Base-by-base conservation (phyloP, 2,113 vertebrate genomes). In the Microtus montanus region DNA sequence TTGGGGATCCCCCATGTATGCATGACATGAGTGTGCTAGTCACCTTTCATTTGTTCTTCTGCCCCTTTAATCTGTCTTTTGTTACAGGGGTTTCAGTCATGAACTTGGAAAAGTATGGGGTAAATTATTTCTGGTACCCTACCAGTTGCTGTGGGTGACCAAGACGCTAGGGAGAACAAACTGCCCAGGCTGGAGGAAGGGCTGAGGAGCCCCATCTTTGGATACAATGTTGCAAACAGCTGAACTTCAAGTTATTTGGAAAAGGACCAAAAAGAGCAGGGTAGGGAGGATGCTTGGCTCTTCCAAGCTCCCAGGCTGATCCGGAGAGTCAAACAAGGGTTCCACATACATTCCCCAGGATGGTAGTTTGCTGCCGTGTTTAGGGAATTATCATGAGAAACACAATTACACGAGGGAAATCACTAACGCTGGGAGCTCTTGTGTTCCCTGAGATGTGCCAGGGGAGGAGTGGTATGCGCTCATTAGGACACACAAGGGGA, bases 291-390 rank as follows among this genome's bases (percentile, higher is more conserved):
- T 49, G 35, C 71, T 70, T 70, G 71, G n/a, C 35, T 89, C 61
- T 70, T 88, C 80, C 12, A 44, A 85, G 22, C 41, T n/a, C 61
- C 78, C 24, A 44, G 35, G 82, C 41, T 86, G 82, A 88, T 44
- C 44, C 1, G 1, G 52, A 84, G 82, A 54, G 41, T 79, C 64
- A 88, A 54, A 80, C 64, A 74, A 85, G 63, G 28, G 54, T 64
- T 95, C 93, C 73, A 92, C 44, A n/a, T 64, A 26, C 61, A 90
- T 95, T 88, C 93, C 91, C 96, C 95, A 86, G 38, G 90, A 35
- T 2, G 20, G 66, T 19, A 35, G 63, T 96, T 97, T 95, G 77
- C 89, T 5, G 1, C 64, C 68, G 41, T 82, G 74, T 94, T 97
- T 89, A 93, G 94, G 93, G 92, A 96, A 7, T 49, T 77, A 78